Evolutionary conservation across 2,113 vertebrate genomes (phyloP).

Genomic region (Dicentrarchus labrax): DNA sequence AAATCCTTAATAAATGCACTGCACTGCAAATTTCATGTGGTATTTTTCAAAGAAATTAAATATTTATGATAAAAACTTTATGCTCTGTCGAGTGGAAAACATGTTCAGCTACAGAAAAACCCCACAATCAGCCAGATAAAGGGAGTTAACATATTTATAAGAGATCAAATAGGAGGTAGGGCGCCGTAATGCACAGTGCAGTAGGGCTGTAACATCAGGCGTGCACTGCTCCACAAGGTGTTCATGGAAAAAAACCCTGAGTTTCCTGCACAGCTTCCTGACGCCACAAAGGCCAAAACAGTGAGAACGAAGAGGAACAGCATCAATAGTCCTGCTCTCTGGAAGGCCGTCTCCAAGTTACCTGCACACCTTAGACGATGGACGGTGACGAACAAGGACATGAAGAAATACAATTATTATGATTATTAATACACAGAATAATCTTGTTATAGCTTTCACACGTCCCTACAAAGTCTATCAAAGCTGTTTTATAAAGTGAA

Average conservation of each 20-base stretch:
- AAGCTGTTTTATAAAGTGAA: not conserved
- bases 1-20: not conserved
- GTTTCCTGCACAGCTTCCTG: not conserved
- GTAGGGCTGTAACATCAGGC: conserved; percentile 51
- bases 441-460: not conserved
- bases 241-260: not conserved
- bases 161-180: conserved; percentile 64
- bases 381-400: not conserved
- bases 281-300: conserved; percentile 23
- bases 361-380: conserved; percentile 26
- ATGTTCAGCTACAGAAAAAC: not conserved
- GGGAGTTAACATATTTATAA: not conserved
- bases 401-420: not conserved
- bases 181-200: conserved; percentile 54
- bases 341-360: not conserved
- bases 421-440: not conserved
- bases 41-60: not conserved
- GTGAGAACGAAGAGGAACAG: conserved; percentile 29
- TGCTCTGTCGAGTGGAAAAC: not conserved
- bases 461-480: not conserved
- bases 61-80: not conserved
- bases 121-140: not conserved
- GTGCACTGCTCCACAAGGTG: conserved; percentile 20
- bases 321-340: conserved; percentile 6
- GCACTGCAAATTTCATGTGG: not conserved